Base-by-base conservation (phyloP, 2,113 vertebrate species). In the Oreochromis niloticus region DNA sequence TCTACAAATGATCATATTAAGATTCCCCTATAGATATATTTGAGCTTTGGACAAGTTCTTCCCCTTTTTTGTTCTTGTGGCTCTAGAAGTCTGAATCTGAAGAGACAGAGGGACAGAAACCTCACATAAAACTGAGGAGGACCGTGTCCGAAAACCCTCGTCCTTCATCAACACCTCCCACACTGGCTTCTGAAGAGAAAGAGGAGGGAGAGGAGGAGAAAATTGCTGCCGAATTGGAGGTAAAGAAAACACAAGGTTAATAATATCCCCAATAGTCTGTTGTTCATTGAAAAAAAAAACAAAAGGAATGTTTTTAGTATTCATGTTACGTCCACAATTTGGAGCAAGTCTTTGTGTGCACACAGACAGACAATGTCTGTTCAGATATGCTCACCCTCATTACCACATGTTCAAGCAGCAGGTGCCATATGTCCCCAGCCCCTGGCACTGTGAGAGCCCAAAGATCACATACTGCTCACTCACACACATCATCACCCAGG, bases 151-250 rank as follows among this genome's bases (percentile, higher is more conserved):
- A 99, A 95, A 98, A 98, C 90, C 97, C 96, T 36, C 97, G 98
- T n/a, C 98, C 98, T 0, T 97, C 98, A 0, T 98, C 98, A 36
- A 98, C 98, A 1, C 98, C 98, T 0, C 98, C 98, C 27, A 97
- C 97, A 82, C 96, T 98, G 50, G 97, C 97, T 80, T 97, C 97
- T 0, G 97, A 96, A 89, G 96, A 98, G 90, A 97, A 96, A 89
- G 97, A 98, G 0, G 97, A 98, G 0, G 93, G 96, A 0, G 97
- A 99, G 0, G 97, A 97, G 79, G 98, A 98, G 9, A 96, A 96
- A 83, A 97, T 97, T 84, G 97, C 98, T 1, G 97, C 97, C 0
- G 98, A 99, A 88, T 93, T 98, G 82, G 98, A 99, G 98, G 98
- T 99, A 91, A 91, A 86, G 10, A 16, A 83, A 85, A 50, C 52